A percentile compares a stretch with the other conserved stretches of the same genome.
Conservation (phyloP, 2,888 invertebrate genomes). For the Yponomeuta sedellus region DNA sequence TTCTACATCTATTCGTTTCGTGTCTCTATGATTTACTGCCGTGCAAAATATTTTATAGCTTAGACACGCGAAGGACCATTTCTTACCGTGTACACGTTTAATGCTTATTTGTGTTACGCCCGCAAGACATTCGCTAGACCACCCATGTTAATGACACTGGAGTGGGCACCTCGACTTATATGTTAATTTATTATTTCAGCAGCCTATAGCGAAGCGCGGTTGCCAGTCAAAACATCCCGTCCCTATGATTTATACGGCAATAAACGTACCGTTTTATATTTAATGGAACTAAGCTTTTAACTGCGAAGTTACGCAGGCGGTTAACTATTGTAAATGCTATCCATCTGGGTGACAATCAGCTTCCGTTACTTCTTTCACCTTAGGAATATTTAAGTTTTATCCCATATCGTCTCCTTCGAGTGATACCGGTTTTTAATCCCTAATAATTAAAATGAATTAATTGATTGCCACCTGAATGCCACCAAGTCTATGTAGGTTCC, state of each 20-base stretch:
- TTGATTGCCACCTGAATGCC: no score
- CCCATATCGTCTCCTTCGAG: no score
- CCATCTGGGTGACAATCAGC: conserved; percentile 13
- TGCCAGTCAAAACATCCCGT: conserved; percentile 70
- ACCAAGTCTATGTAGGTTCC: no score
- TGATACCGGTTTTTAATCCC: no score
- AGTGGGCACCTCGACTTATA: conserved; percentile 60
- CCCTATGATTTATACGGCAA: conserved; percentile 66
- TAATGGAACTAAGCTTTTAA: conserved; percentile 71
- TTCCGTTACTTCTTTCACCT: background rate
- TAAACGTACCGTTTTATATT: conserved; percentile 68
- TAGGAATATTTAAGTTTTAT: background rate
- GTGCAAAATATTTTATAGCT: background rate
- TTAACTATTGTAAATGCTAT: conserved; percentile 26
- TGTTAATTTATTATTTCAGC: conserved; percentile 72
- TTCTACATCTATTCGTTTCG: background rate
- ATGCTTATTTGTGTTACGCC: background rate
- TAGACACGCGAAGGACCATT: background rate
- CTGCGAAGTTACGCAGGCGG: conserved; percentile 58
- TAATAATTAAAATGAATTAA: no score
- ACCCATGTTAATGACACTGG: conserved; percentile 56
- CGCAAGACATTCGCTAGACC: conserved; percentile 38
- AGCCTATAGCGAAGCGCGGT: conserved; percentile 44
- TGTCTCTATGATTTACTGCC: background rate
- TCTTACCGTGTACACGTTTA: background rate